Evolutionary conservation across 2,113 vertebrate species (phyloP), one percentile per base, ranked within the genome.

Genomic region (Anguilla japonica): DNA sequence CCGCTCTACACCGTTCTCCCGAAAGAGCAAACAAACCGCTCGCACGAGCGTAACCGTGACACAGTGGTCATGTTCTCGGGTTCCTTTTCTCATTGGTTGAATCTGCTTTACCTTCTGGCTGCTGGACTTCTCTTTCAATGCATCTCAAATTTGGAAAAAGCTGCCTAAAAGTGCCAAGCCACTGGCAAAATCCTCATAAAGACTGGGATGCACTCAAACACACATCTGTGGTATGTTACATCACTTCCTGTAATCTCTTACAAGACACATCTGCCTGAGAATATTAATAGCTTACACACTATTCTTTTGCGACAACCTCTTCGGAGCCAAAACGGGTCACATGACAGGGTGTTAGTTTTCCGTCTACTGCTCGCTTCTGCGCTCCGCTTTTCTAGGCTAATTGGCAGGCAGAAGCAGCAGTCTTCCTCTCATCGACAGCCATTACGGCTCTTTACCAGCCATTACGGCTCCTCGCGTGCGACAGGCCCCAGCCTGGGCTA

Each of bases 1-100:
- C 93, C 93, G 94, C 95, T 94, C 93, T 93, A 93, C 41, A 87
- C 83, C 88, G 85, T 93, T 89, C 91, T 89, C 89, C 81, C 34
- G 88, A 91, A 90, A 89, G 89, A 86, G 90, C 92, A 90, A 92
- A 95, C 92, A 93, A 90, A 91, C 88, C 87, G 86, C 46, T 57
- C 15, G 8, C 50, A 14, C 50, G 22, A 67, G 14, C 8, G 11
- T 4, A 40, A 34, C 34, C 8, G 43, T 83, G 81, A 22, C 13
- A 46, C 41, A 43, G 16, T 81, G 80, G 41, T 81, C 80, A 41
- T 9, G 40, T 41, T 82, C 0, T 18, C 14, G 13, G 60, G 18
- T 67, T 26, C 26, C 22, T 67, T 4, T 67, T 67, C 22, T 67
- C 2, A 7, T 26, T 26, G 60, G 18, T 26, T 67, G 20, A 3